These are phyloP conservation scores for Menidia beryllina DNA, from an alignment of 2,113 vertebrate species.

Conservation along the genomic window DNA sequence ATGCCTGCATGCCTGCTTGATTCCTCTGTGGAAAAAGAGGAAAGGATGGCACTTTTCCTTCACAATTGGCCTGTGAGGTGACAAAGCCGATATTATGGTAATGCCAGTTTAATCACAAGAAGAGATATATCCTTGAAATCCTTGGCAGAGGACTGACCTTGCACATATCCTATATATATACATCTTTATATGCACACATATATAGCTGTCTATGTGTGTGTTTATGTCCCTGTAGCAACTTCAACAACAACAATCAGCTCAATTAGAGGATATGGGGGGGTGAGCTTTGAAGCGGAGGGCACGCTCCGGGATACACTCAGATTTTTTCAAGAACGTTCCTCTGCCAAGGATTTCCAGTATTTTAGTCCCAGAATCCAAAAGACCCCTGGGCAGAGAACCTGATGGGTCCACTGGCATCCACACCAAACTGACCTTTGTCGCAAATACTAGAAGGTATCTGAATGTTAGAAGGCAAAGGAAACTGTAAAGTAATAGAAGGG, in stretches of 20 bases:
- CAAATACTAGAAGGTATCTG: slow-evolving; percentile 26
- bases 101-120: slow-evolving; percentile 80
- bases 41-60: slow-evolving; percentile 67
- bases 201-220: too few species aligned
- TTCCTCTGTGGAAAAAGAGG: slow-evolving; percentile 61
- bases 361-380: slow-evolving; percentile 49
- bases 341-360: too few species aligned
- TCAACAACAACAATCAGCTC: too few species aligned
- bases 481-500: slow-evolving; percentile 44
- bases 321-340: too few species aligned
- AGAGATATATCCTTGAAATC: slow-evolving; percentile 68
- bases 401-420: slow-evolving; percentile 19
- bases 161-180: slow-evolving; percentile 31
- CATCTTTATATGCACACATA: too few species aligned
- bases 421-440: slow-evolving; percentile 2
- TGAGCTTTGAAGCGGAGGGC: too few species aligned
- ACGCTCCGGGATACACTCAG: too few species aligned
- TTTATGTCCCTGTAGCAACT: too few species aligned
- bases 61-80: slow-evolving; percentile 78
- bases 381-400: slow-evolving; percentile 17
- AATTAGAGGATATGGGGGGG: too few species aligned
- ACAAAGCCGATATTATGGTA: slow-evolving; percentile 82
- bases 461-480: slow-evolving; percentile 27
- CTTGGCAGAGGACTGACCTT: slow-evolving; percentile 55
- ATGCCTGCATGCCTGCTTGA: slow-evolving; percentile 60